phyloP scores from a whole-genome alignment of 2,888 invertebrate species.

The Nasonovia ribisnigri region DNA sequence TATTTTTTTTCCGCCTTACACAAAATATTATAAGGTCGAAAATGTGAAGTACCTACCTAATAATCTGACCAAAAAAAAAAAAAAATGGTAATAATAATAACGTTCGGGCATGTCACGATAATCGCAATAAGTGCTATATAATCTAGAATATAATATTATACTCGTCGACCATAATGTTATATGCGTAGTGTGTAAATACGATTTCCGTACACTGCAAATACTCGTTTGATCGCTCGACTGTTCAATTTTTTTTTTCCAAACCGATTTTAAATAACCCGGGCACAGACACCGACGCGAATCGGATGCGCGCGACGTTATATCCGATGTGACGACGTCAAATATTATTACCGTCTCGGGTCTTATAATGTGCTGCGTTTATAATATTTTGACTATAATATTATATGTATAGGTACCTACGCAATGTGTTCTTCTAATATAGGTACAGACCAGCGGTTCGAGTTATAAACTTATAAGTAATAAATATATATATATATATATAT shows the following conservation, averaged over 20 bases:
- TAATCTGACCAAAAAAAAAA: background rate
- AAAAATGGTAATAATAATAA: background rate
- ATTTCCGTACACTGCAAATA: background rate
- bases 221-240: background rate
- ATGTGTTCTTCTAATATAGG: background rate
- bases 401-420: too few species aligned
- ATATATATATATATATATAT: too few species aligned
- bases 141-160: background rate
- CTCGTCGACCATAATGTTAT: background rate
- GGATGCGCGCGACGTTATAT: background rate
- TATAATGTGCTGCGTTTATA: background rate
- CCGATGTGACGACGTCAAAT: background rate
- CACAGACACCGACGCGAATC: background rate
- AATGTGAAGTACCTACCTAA: background rate
- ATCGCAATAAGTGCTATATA: background rate
- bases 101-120: background rate
- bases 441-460: too few species aligned
- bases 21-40: background rate
- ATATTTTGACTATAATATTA: background rate
- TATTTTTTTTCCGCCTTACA: background rate
- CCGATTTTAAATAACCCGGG: background rate
- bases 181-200: background rate
- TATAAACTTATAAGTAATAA: too few species aligned
- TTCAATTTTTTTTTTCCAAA: background rate
- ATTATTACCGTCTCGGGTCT: background rate